phyloP scores from a whole-genome alignment of 1,140 invertebrate genomes.

The Lepidurus apus region DNA sequence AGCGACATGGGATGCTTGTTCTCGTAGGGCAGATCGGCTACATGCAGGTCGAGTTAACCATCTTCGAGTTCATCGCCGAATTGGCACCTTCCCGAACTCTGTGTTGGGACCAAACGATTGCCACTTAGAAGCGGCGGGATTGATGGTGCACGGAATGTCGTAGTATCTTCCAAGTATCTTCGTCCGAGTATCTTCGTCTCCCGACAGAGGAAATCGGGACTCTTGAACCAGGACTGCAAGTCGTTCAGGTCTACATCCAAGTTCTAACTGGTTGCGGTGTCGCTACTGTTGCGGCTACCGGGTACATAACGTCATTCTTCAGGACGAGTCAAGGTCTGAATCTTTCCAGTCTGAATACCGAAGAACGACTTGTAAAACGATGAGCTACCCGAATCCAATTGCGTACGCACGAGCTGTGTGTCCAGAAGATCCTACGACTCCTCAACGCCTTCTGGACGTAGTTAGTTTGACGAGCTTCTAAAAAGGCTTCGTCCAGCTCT shows the following conservation, averaged over 20 bases:
- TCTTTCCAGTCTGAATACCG: neutral
- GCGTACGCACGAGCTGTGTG: neutral
- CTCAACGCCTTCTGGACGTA: neutral
- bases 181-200: neutral
- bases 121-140: neutral
- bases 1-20: conserved; percentile 10
- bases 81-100: neutral
- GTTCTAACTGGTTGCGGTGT: neutral
- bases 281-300: neutral
- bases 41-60: conserved; percentile 13
- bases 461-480: neutral
- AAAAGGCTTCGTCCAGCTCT: neutral
- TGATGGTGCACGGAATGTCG: neutral
- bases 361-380: neutral
- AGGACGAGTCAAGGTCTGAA: neutral
- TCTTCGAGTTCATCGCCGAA: conserved; percentile 17
- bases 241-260: neutral
- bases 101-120: neutral
- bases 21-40: conserved; percentile 19
- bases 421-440: neutral
- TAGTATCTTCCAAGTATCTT: too few species aligned
- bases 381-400: neutral
- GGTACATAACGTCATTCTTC: conserved; percentile 26
- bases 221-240: neutral
- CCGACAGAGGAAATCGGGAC: conserved; percentile 9